phyloP scores from a whole-genome alignment of 2,113 vertebrate species.

The Grammatotria lemairii region DNA sequence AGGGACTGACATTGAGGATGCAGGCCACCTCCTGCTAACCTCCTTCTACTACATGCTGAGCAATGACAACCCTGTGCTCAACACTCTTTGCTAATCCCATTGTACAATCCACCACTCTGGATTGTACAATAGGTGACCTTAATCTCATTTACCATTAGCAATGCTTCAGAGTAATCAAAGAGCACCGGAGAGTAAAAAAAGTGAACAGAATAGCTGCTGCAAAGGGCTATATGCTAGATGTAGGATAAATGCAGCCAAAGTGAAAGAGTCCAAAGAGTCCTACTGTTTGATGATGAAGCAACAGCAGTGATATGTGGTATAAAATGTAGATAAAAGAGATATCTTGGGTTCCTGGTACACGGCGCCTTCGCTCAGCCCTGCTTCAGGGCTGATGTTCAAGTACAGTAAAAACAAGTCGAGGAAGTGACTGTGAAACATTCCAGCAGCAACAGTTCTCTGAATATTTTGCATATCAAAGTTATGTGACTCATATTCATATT shows the following conservation, averaged over 20 bases:
- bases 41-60: background rate
- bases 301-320: background rate
- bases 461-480: background rate
- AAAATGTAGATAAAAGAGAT: background rate
- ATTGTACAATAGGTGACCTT: background rate
- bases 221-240: background rate
- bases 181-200: background rate
- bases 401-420: background rate
- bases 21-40: background rate
- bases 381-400: background rate
- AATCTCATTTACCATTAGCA: constrained; percentile 26
- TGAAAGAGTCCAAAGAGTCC: background rate
- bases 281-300: background rate
- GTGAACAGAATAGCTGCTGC: background rate
- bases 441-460: background rate
- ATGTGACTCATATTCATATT: background rate
- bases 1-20: background rate
- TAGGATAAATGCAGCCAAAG: background rate
- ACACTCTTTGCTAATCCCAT: constrained; percentile 7
- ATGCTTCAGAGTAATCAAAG: background rate
- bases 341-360: background rate
- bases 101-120: background rate
- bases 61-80: background rate
- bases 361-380: background rate
- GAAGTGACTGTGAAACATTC: background rate